Base-by-base conservation (phyloP, 2,888 invertebrate genomes). In the Smittia aterrima region DNA sequence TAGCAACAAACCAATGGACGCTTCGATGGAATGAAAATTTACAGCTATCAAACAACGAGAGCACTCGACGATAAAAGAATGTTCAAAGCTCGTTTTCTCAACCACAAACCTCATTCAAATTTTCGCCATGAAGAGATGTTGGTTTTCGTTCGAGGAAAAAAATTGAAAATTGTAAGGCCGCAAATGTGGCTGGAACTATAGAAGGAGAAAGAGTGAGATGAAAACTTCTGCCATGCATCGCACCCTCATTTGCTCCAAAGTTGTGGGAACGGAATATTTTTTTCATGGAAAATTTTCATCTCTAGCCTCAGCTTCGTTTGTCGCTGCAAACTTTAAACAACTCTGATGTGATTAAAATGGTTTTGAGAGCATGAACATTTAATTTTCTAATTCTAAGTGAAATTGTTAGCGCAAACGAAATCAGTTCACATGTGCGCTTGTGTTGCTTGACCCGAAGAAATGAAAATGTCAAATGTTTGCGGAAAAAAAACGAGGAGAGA, bases 71-170 rank as follows among this genome's bases (percentile, higher is more conserved):
- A 47, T 47, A 47, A 47, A 47, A 6, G 47, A 47, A 47, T 47
- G 47, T 47, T 47, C 47, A 47, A 13, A 6, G 16, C 16, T 11
- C 2, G 47, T 16, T n/a, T 47, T 47, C 47, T 47, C 47, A n/a
- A 47, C 47, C 47, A n/a, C 47, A 47, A n/a, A 47, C 47, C 47
- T 47, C 47, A 47, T 47, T n/a, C 47, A 47, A 47, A 47, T 47
- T 32, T 47, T 47, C 47, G 16, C 47, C 47, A 47, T 47, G 47
- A 47, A 16, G n/a, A 47, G 47, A 47, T 16, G 47, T 16, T n/a
- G 47, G 47, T 47, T 47, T 47, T 6, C 11, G 16, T n/a, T 11
- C 47, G n/a, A 47, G 2, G n/a, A 47, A 47, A 16, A 47, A 47
- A n/a, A 3, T 47, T 47, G 11, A 32, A 32, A 32, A 32, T 47